phyloP scores from a whole-genome alignment of 2,113 vertebrate species.

The Syngnathus floridae region DNA sequence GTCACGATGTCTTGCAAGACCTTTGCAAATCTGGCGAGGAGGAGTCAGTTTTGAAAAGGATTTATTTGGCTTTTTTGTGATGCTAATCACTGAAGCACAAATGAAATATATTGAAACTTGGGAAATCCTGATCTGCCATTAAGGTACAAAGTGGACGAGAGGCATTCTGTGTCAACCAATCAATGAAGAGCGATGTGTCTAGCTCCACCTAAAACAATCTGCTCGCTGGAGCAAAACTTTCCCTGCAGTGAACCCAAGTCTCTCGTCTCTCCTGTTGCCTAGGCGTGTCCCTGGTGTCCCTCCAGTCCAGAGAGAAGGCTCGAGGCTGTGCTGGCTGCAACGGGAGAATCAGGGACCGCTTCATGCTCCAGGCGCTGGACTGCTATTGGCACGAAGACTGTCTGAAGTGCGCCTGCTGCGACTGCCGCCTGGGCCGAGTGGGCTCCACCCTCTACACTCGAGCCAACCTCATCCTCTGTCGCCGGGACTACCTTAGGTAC shows the following conservation, averaged over 20 bases:
- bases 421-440: constrained; percentile 89
- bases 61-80: background rate
- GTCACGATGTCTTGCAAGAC: too few relatives aligned
- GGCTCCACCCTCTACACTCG: constrained; percentile 95
- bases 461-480: constrained; percentile 94
- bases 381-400: constrained; percentile 96
- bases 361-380: constrained; percentile 92
- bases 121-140: background rate
- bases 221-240: background rate
- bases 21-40: too few relatives aligned
- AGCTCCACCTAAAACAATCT: background rate
- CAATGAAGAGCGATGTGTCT: background rate
- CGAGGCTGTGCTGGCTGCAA: constrained; percentile 92
- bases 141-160: background rate
- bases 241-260: background rate
- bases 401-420: constrained; percentile 92
- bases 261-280: constrained; percentile 13
- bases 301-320: constrained; percentile 90
- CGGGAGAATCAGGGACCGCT: constrained; percentile 91
- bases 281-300: constrained; percentile 87
- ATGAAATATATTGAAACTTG: background rate
- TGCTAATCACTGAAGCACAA: background rate
- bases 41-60: too few relatives aligned
- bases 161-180: background rate
- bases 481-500: constrained; percentile 91